A percentile compares a stretch with the other conserved stretches of the same genome.
phyloP scores from a whole-genome alignment of 2,113 vertebrate species.

The Syrmaticus mikado region DNA sequence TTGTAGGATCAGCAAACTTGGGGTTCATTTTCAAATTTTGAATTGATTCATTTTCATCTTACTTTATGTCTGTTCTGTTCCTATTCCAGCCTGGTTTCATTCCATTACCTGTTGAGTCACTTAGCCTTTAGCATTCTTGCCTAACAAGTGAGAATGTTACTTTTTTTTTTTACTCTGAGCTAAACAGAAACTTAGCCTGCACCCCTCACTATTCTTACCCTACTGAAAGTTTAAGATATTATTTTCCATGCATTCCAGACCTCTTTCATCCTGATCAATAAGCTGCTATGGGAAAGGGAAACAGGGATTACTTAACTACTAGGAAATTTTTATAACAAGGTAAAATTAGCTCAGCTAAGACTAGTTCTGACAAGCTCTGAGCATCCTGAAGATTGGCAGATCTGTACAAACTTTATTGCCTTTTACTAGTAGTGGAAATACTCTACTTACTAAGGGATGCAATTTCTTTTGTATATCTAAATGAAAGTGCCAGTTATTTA shows the following conservation, averaged over 20 bases:
- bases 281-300: not conserved
- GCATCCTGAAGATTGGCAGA: not conserved
- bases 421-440: not conserved
- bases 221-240: not conserved
- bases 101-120: not conserved
- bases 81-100: not conserved
- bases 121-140: not conserved
- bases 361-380: not conserved
- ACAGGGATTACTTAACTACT: not conserved
- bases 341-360: not conserved
- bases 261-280: not conserved
- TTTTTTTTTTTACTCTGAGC: not conserved
- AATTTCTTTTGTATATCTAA: not conserved
- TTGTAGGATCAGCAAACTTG: not conserved
- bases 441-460: not conserved
- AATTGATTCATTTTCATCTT: not conserved
- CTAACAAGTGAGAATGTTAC: not conserved
- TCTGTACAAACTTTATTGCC: not conserved
- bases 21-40: not conserved
- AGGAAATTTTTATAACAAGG: not conserved
- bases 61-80: not conserved
- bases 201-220: not conserved
- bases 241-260: not conserved
- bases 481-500: not conserved
- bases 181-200: not conserved